Evolutionary conservation across 2,113 vertebrate genomes (phyloP), one percentile per base, ranked within the genome.

Genomic region (Chloropsis hardwickii): DNA sequence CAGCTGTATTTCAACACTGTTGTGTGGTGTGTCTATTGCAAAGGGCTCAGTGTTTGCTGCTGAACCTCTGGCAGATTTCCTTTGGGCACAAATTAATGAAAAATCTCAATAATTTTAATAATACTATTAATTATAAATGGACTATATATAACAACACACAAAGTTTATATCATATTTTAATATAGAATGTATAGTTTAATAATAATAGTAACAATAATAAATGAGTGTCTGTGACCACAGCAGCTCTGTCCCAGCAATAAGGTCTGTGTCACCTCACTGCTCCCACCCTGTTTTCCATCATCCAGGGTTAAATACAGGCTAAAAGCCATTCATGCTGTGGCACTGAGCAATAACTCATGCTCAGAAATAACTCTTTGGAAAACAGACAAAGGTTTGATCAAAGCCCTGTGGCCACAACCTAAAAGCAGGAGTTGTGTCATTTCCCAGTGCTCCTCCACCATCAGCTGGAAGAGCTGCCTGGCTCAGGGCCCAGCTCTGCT

Each of bases 311-410:
- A 74, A 76, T 58, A 11, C 16, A 31, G 17, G 22, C 27, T 62
- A 35, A 54, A 78, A 87, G 56, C 35, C 42, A 15, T 39, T 44
- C 2, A 1, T 37, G 50, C 33, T 25, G 0, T 19, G 71, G 17
- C 2, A 4, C 40, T 39, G 6, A 50, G 37, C 69, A 45, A 22
- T 28, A 28, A 7, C 12, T 82, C 1, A 0, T 45, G 28, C 51
- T 48, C 58, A 25, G 47, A 50, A 65, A 35, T 48, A 8, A 11
- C 18, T 54, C 15, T 47, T 79, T 35, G 25, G 25, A 17, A 21
- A 58, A 39, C 14, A 74, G 12, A 37, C 33, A 39, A 53, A 60
- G 33, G 9, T 40, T 69, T 62, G 54, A 28, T 31, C 29, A 27
- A 51, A 29, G 27, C 44, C 35, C 28, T 45, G 22, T 61, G 47